Evolutionary conservation across 2,797 vertebrate species (phyloP).

Genomic region (Anabas testudineus): DNA sequence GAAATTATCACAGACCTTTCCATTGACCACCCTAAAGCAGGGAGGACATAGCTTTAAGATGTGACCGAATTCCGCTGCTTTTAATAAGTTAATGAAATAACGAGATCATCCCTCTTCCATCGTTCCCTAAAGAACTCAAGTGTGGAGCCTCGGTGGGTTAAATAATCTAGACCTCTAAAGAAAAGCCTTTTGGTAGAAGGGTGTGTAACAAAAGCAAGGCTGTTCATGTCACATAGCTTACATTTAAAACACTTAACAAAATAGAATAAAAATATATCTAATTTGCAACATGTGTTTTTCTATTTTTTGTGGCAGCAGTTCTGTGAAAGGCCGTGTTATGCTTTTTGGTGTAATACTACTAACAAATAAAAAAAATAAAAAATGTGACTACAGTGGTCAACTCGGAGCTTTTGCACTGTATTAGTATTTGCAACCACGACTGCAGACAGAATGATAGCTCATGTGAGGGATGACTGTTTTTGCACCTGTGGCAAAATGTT

Average conservation of each 20-base stretch:
- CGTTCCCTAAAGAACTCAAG: constrained; percentile 50
- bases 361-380: too few species aligned
- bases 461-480: constrained; percentile 23
- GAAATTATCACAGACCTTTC: constrained; percentile 74
- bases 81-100: constrained; percentile 86
- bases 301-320: neutral
- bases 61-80: constrained; percentile 71
- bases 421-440: constrained; percentile 4
- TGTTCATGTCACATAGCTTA: neutral
- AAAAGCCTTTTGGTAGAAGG: constrained; percentile 27
- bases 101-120: constrained; percentile 73
- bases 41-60: constrained; percentile 43
- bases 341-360: too few species aligned
- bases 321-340: neutral
- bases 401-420: neutral
- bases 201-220: neutral
- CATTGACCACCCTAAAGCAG: constrained; percentile 50
- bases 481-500: constrained; percentile 43
- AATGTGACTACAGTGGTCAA: too few species aligned
- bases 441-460: constrained; percentile 12
- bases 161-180: constrained; percentile 7
- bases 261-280: neutral
- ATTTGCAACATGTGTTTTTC: neutral
- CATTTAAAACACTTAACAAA: neutral
- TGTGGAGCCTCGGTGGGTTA: constrained; percentile 16